Evolutionary conservation across 2,888 invertebrate genomes (phyloP).

Genomic region (Drosophila bunnanda): DNA sequence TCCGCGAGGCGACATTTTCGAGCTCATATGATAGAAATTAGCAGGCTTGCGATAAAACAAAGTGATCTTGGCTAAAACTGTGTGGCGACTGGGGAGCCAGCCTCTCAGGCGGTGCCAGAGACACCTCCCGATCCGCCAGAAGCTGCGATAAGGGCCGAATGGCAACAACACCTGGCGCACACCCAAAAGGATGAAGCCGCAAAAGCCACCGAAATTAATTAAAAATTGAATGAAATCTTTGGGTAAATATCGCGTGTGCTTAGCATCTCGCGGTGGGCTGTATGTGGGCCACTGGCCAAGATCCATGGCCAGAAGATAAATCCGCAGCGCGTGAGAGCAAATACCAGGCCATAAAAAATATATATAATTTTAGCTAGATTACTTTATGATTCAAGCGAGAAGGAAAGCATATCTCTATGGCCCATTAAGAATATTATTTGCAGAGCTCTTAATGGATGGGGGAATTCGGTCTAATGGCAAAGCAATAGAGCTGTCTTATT

Average conservation of each 20-base stretch:
- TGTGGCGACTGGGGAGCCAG: conserved; percentile 59
- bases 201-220: conserved; percentile 58
- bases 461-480: not conserved
- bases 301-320: conserved; percentile 37
- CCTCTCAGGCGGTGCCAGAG: conserved; percentile 26
- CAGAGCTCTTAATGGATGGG: not conserved
- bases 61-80: conserved; percentile 68
- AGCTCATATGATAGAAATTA: conserved; percentile 42
- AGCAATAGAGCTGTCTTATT: not conserved
- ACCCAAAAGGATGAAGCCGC: conserved; percentile 22
- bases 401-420: conserved; percentile 7
- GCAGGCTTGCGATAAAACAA: conserved; percentile 50
- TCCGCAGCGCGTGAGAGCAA: conserved; percentile 18
- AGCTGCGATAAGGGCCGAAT: conserved; percentile 40
- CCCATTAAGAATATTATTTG: conserved; percentile 11
- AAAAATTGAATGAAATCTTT: conserved; percentile 58
- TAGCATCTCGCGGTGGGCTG: conserved; percentile 9
- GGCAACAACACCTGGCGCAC: conserved; percentile 11
- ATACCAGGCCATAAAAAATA: conserved; percentile 33
- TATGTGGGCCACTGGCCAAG: conserved; percentile 47
- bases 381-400: conserved; percentile 11
- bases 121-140: conserved; percentile 28
- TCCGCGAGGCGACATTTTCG: conserved; percentile 20
- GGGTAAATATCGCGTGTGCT: conserved; percentile 58
- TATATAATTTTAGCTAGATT: conserved; percentile 28